Conservation (phyloP, 2,888 invertebrate species). For the Synanthedon vespiformis region DNA sequence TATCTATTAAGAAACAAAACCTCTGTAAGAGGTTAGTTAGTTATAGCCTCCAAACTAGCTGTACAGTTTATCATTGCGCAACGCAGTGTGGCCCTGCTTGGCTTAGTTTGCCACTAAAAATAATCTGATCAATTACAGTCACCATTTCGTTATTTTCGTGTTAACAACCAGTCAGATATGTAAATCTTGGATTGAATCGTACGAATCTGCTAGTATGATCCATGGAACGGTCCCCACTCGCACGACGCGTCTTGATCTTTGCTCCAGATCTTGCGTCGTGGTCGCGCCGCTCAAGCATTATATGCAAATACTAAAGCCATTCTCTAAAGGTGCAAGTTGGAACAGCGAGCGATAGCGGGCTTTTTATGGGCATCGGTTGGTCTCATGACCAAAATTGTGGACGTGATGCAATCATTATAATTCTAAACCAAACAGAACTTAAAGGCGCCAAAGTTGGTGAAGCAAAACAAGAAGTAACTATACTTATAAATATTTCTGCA, state of each 20-base stretch:
- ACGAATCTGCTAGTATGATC: conserved; percentile 29
- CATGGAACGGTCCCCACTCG: conserved; percentile 24
- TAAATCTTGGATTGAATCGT: conserved; percentile 27
- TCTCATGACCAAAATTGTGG: conserved; percentile 4
- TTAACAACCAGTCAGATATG: neutral
- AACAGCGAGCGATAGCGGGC: conserved; percentile 27
- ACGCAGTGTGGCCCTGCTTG: conserved; percentile 1
- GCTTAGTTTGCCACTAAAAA: too few species aligned
- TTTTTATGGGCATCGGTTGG: conserved; percentile 5
- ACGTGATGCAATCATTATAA: conserved; percentile 3
- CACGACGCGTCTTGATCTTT: conserved; percentile 43
- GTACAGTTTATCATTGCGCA: conserved; percentile 19
- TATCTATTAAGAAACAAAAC: too few species aligned
- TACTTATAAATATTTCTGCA: too few species aligned
- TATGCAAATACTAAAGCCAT: conserved; percentile 49
- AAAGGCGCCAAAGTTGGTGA: neutral
- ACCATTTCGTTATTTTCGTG: neutral
- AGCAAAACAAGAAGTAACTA: neutral
- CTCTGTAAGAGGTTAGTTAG: too few species aligned
- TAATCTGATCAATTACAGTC: neutral
- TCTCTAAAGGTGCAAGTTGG: conserved; percentile 20
- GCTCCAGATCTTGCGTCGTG: conserved; percentile 57
- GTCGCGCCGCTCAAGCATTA: conserved; percentile 49
- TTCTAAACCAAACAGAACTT: conserved; percentile 1
- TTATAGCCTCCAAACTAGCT: too few species aligned